Evolutionary conservation across 2,797 vertebrate genomes (phyloP).

Genomic region (Chiroxiphia lanceolata): DNA sequence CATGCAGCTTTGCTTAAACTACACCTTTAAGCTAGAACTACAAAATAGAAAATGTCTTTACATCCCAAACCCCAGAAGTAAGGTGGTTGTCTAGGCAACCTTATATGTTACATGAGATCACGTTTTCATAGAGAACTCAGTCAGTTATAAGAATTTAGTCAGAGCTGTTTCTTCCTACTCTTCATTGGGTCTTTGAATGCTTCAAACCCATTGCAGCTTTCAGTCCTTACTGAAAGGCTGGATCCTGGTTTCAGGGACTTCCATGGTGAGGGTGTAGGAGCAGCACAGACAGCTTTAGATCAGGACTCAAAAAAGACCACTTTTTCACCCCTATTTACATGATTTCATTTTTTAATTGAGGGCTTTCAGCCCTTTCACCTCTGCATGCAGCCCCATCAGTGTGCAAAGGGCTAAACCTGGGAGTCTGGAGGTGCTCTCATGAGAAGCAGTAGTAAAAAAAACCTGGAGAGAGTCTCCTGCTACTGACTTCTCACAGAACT

Average conservation of each 20-base stretch:
- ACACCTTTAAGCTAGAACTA: not conserved
- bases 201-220: not conserved
- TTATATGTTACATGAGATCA: not conserved
- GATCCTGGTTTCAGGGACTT: not conserved
- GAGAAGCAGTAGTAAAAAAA: not conserved
- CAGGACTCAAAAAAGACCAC: not conserved
- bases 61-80: not conserved
- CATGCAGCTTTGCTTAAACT: not conserved
- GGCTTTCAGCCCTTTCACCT: not conserved
- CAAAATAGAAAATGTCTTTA: not conserved
- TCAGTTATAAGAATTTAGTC: not conserved
- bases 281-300: not conserved
- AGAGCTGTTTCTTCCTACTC: not conserved
- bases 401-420: not conserved
- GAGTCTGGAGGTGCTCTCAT: not conserved
- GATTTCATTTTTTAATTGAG: not conserved
- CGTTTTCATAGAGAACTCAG: not conserved
- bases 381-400: not conserved
- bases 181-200: not conserved
- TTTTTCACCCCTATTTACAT: not conserved
- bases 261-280: not conserved
- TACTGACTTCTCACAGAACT: not conserved
- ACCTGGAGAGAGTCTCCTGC: not conserved
- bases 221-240: not conserved
- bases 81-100: not conserved